Percentiles rank a stretch among this genome's conserved stretches.
Evolutionary conservation across 2,888 invertebrate species (phyloP).

Genomic region (Thera obeliscata): DNA sequence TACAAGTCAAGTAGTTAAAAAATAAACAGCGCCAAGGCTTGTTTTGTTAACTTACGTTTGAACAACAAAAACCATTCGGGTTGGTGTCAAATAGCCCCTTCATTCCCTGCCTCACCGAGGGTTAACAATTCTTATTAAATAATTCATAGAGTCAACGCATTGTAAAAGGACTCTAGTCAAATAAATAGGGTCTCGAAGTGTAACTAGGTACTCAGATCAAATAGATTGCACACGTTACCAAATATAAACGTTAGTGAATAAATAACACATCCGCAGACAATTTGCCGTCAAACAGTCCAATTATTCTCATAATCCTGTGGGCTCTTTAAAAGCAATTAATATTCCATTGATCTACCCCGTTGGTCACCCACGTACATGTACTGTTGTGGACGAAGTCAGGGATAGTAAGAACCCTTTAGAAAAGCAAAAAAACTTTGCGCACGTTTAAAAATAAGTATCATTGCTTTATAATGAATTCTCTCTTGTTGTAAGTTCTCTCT

Average conservation of each 20-base stretch:
- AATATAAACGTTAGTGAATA: slow-evolving; percentile 39
- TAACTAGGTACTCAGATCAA: not conserved
- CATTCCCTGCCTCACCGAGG: slow-evolving; percentile 4
- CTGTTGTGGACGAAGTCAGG: slow-evolving; percentile 31
- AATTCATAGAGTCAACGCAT: slow-evolving; percentile 14
- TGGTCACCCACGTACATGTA: slow-evolving; percentile 40
- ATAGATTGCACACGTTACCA: slow-evolving; percentile 14
- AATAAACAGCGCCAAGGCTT: no score
- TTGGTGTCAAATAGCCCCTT: slow-evolving; percentile 23
- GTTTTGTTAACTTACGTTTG: not conserved
- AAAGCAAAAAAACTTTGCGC: not conserved
- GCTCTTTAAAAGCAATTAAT: slow-evolving; percentile 50
- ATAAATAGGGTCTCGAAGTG: slow-evolving; percentile 3
- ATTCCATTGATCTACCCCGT: slow-evolving; percentile 47
- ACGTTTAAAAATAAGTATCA: no score
- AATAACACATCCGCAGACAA: slow-evolving; percentile 47
- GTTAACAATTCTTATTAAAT: slow-evolving; percentile 18
- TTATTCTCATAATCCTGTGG: slow-evolving; percentile 70
- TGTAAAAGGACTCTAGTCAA: slow-evolving; percentile 14
- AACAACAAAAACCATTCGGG: slow-evolving; percentile 16
- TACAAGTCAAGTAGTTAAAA: no score
- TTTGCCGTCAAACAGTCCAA: slow-evolving; percentile 60
- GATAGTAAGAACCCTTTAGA: slow-evolving; percentile 9
- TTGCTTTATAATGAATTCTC: no score
- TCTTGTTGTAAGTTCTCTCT: no score